A percentile compares a stretch with the other conserved stretches of the same genome.
Evolutionary conservation across 37 sponge, comb jelly and placozoan genomes (phyloP).

Genomic region (Geodia barretti): DNA sequence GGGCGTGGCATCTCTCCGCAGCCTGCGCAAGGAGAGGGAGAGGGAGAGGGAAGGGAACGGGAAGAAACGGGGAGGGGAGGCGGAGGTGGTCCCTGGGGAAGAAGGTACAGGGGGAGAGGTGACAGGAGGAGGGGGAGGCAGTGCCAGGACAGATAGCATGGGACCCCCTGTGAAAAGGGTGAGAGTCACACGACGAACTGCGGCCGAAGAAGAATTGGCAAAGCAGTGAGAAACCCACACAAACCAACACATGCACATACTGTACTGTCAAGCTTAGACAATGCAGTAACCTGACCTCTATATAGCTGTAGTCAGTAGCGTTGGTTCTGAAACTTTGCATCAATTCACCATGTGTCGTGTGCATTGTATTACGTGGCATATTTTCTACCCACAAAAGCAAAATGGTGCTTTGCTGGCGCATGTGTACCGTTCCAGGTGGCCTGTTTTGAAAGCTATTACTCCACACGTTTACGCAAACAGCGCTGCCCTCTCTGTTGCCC

Average conservation of each 20-base stretch:
- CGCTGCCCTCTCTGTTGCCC: background rate
- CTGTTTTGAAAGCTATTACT: background rate
- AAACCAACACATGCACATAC: background rate
- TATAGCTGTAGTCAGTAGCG: background rate
- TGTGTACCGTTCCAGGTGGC: too few relatives aligned
- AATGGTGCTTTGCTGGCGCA: too few relatives aligned
- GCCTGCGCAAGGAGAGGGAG: conserved; percentile 3
- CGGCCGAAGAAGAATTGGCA: background rate
- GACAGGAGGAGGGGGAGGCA: background rate
- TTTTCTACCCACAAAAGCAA: too few relatives aligned
- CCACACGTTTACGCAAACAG: background rate
- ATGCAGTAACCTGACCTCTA: background rate
- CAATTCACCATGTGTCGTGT: background rate
- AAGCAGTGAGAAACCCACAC: background rate
- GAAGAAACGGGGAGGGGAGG: background rate
- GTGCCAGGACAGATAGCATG: conserved; percentile 2
- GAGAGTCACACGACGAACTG: conserved; percentile 27
- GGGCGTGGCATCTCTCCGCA: too few relatives aligned
- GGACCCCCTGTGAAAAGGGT: conserved; percentile 18
- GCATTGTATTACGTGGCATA: too few relatives aligned
- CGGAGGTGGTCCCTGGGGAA: background rate
- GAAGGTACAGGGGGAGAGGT: background rate
- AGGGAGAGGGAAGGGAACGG: background rate
- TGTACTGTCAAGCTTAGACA: background rate
- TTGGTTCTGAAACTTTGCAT: background rate